Evolutionary conservation across 2,888 invertebrate species (phyloP).

Genomic region (Sturmia bella): DNA sequence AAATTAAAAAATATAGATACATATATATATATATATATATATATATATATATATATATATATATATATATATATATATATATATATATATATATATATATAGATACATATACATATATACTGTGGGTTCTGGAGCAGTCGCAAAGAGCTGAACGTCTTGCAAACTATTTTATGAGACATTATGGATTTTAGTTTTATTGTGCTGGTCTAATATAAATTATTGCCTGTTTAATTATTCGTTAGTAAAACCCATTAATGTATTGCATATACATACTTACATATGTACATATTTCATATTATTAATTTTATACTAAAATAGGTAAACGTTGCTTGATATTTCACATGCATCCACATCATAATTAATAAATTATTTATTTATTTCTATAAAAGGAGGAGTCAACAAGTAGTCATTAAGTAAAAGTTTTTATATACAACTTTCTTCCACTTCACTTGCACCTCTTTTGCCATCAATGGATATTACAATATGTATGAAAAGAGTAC

Average conservation of each 20-base stretch:
- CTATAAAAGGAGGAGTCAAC: slow-evolving; percentile 45
- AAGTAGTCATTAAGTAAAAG: slow-evolving; percentile 61
- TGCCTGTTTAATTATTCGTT: not conserved
- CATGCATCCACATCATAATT: slow-evolving; percentile 40
- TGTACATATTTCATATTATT: slow-evolving; percentile 3
- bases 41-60: too few species aligned
- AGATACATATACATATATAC: too few species aligned
- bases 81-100: too few species aligned
- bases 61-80: too few species aligned
- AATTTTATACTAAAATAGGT: slow-evolving; percentile 8
- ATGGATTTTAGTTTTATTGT: not conserved
- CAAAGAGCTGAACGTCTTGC: not conserved
- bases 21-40: too few species aligned
- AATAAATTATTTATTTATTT: slow-evolving; percentile 53
- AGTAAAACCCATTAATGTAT: slow-evolving; percentile 17
- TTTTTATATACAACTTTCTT: slow-evolving; percentile 54
- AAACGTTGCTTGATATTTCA: not conserved
- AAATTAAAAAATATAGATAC: too few species aligned
- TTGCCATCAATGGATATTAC: not conserved
- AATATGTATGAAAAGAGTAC: not conserved
- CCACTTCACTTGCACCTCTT: slow-evolving; percentile 20
- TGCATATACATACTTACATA: not conserved
- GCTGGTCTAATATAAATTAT: not conserved
- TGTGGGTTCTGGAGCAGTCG: too few species aligned
- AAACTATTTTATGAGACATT: not conserved